Base-by-base conservation (phyloP, 2,113 vertebrate species). In the Okapia johnstoni region DNA sequence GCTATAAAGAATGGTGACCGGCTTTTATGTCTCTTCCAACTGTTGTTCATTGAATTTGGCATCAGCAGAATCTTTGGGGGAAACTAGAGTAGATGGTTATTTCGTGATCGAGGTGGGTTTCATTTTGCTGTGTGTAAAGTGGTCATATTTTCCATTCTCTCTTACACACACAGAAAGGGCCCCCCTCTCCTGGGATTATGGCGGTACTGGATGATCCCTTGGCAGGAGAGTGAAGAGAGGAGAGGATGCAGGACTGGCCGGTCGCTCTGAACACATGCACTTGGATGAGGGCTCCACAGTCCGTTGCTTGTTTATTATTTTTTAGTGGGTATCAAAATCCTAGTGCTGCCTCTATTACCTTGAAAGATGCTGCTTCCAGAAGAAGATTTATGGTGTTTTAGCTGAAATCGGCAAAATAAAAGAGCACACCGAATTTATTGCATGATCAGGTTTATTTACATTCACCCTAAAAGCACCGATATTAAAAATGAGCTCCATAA, bases 401-500 rank as follows among this genome's bases (percentile, higher is more conserved):
- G 14, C 6, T 28, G 90, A 80, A 97, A 98, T 94, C 63, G 23
- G 93, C 57, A 92, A 98, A 98, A 93, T 93, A 57, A 81, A 97
- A 79, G 73, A 36, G 95, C 61, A n/a, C 79, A 1, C 33, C 26
- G 16, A 95, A 98, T 96, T 98, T 98, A 93, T n/a, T 92, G 66
- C 66, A 92, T 84, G 87, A 81, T 97, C 94, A 73, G 48, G 36
- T 95, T 97, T 97, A 96, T 97, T 96, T 98, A 97, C 93, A 94
- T 97, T 93, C 63, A 54, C 43, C 25, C 76, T 90, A 83, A 97
- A 97, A 87, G 79, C 1, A 1, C 61, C 21, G 13, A 57, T 97
- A 46, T 98, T 98, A 97, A 98, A 98, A 98, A 94, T 97, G 94
- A 96, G 80, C 66, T 83, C 61, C 85, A 55, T 98, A 88, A 92